Conservation (phyloP, 1,140 invertebrate species). For the Brachionus plicatilis region DNA sequence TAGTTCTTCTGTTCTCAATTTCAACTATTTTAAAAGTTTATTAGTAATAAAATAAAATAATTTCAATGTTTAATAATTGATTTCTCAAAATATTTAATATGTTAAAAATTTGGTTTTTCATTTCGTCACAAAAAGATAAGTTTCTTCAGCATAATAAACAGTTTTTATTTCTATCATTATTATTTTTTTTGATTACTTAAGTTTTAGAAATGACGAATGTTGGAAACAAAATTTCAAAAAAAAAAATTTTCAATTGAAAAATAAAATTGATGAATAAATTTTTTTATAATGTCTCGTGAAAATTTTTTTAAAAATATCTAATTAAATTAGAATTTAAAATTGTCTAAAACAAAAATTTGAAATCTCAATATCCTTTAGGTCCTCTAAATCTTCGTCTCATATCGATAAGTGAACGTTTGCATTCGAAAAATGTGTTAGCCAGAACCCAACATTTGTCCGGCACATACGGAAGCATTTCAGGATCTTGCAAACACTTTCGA, state of each 20-base stretch:
- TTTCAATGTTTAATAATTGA: too few species aligned
- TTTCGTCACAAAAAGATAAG: too few species aligned
- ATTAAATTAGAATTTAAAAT: not conserved
- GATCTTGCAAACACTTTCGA: constrained; percentile 20
- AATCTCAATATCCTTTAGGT: constrained; percentile 34
- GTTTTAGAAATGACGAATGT: too few species aligned
- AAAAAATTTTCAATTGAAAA: not conserved
- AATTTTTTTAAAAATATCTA: not conserved
- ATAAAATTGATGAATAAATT: not conserved
- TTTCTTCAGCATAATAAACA: too few species aligned
- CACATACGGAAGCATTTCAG: constrained; percentile 1
- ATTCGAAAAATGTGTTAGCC: constrained; percentile 39
- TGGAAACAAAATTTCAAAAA: too few species aligned
- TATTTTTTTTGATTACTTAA: too few species aligned
- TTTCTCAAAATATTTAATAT: too few species aligned
- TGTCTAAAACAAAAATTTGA: not conserved
- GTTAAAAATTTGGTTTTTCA: too few species aligned
- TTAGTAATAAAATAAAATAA: too few species aligned
- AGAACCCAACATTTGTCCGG: constrained; percentile 28
- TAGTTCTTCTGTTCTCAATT: too few species aligned
- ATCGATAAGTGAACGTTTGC: constrained; percentile 36
- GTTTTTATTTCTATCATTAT: too few species aligned
- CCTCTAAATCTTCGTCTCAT: constrained; percentile 38
- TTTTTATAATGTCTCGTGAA: not conserved
- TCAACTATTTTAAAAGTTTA: too few species aligned